Base-by-base conservation (phyloP, 2,113 vertebrate species). In the Ochotona curzoniae region DNA sequence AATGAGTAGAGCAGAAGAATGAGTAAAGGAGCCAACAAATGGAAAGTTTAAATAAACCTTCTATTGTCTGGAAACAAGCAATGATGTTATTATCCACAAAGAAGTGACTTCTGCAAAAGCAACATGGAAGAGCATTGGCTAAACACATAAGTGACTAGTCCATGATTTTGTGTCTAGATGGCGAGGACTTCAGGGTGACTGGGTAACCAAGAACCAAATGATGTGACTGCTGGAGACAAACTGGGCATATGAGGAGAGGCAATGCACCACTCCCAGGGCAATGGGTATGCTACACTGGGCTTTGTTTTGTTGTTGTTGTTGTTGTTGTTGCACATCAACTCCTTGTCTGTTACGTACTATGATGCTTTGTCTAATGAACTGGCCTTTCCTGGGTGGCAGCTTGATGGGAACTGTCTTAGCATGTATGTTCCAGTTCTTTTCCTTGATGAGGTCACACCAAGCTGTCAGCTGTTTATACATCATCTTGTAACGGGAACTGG, bases 381-480 rank as follows among this genome's bases (percentile, higher is more conserved):
- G 28, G 21, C 57, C 47, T 92, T 93, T 90, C 47, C 66, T 83
- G 32, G 17, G 15, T 14, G 61, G 51, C 60, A 49, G 25, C 18
- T 79, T 89, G 67, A 57, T 51, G 60, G 32, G 35, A 78, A 30
- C 8, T 51, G n/a, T 51, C 38, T 74, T 49, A 17, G 2, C 4
- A 85, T 26, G 11, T 35, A 17, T 32, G 18, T 63, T 78, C 21
- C 20, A 8, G 49, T 69, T 95, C 26, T 83, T 87, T 90, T 60
- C 64, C 82, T 78, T 69, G 88, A 81, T 73, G 78, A 89, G 81
- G 63, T 93, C 86, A 88, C 1, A 26, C 3, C 17, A 60, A 83
- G 38, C 64, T 82, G 71, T 83, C 35, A 88, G 60, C 23, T 89
- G 26, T 91, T 79, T 73, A 69, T 30, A 81, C 57, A 84, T 81